Percentiles rank a stretch among this genome's conserved stretches.
These are phyloP conservation scores for Coelopa frigida DNA, from an alignment of 1,140 invertebrate species.

Conservation along the genomic window DNA sequence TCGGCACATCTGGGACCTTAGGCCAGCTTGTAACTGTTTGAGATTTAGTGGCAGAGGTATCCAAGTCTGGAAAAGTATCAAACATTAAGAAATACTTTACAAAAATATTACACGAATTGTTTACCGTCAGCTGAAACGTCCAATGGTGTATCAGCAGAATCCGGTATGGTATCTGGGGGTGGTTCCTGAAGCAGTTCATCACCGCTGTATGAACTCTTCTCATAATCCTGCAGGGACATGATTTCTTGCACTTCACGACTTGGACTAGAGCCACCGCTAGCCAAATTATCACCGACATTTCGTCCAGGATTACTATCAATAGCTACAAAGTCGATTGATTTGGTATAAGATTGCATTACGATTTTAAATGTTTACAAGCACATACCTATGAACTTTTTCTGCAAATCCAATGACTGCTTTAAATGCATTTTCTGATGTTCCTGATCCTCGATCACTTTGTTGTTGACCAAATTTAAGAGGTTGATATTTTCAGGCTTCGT, in stretches of 20 bases:
- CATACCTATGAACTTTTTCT: constrained; percentile 31
- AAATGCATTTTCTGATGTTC: constrained; percentile 34
- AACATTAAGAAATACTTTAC: too few relatives aligned
- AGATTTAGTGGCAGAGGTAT: constrained; percentile 6
- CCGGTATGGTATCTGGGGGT: background rate
- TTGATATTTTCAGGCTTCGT: constrained; percentile 26
- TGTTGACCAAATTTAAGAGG: constrained; percentile 38
- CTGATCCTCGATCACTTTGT: constrained; percentile 35
- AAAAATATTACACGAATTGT: background rate
- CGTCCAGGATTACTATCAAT: constrained; percentile 36
- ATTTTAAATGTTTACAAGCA: constrained; percentile 3
- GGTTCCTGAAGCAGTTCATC: constrained; percentile 13
- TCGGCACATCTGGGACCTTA: constrained; percentile 17
- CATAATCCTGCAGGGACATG: constrained; percentile 52
- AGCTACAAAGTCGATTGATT: too few relatives aligned
- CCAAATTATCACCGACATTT: constrained; percentile 32
- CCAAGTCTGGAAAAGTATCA: too few relatives aligned
- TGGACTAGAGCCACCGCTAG: constrained; percentile 68
- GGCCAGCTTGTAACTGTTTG: constrained; percentile 23
- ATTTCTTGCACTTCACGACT: constrained; percentile 80
- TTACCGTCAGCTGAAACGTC: background rate
- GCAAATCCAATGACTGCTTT: constrained; percentile 28
- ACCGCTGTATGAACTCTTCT: constrained; percentile 11
- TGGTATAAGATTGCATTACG: too few relatives aligned
- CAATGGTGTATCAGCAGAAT: background rate